Percentiles rank a stretch among this genome's conserved stretches.
Evolutionary conservation across 1,140 invertebrate genomes (phyloP).

Genomic region (Phymastichus coffea): DNA sequence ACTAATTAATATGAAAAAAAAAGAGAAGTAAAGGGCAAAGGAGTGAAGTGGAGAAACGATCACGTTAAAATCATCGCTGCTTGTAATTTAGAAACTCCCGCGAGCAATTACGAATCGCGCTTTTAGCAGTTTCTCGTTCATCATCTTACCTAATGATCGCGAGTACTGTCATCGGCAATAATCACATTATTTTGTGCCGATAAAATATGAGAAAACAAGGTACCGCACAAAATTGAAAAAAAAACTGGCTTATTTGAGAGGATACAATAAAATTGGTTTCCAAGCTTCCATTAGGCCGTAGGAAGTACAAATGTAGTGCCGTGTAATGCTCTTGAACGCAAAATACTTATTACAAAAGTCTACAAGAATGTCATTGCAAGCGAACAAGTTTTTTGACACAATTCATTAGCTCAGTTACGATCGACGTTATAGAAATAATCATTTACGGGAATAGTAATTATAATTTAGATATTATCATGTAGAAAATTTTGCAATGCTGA

Average conservation of each 20-base stretch:
- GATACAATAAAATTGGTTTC: constrained; percentile 5
- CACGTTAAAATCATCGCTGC: constrained; percentile 18
- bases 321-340: background rate
- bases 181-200: constrained; percentile 16
- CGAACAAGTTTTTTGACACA: no score
- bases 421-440: no score
- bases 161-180: constrained; percentile 12
- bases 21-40: constrained; percentile 3
- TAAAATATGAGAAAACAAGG: constrained; percentile 10
- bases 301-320: background rate
- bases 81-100: constrained; percentile 17
- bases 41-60: no score
- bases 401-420: no score
- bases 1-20: constrained; percentile 6
- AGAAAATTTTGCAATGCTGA: no score
- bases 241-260: constrained; percentile 1
- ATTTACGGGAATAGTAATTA: no score
- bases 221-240: no score
- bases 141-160: constrained; percentile 18
- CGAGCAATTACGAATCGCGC: constrained; percentile 3
- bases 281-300: constrained; percentile 14
- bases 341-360: no score
- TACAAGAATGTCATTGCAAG: no score
- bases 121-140: constrained; percentile 18
- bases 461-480: no score